A percentile compares a stretch with the other conserved stretches of the same genome.
These are phyloP conservation scores for Liolophura sinensis DNA, from an alignment of 1,140 invertebrate species.

Conservation along the genomic window DNA sequence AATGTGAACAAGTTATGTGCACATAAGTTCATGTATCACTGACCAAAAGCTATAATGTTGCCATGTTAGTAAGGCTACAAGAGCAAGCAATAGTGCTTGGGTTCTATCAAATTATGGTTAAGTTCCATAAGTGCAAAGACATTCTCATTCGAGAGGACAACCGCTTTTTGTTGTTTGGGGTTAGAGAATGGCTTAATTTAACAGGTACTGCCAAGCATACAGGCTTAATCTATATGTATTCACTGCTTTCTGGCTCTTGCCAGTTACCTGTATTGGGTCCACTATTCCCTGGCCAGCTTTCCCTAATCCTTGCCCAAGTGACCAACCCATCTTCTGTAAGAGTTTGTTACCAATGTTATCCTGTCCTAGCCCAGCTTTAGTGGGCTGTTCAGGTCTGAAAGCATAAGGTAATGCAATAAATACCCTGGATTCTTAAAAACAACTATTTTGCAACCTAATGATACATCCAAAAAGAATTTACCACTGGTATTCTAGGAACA, in stretches of 20 bases:
- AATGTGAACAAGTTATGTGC: background rate
- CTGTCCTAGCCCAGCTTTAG: conserved; percentile 72
- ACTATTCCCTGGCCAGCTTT: conserved; percentile 91
- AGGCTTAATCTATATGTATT: background rate
- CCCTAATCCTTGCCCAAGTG: conserved; percentile 91
- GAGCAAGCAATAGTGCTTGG: background rate
- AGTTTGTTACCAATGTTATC: conserved; percentile 91
- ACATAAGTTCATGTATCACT: background rate
- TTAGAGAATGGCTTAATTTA: background rate
- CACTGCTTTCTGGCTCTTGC: background rate
- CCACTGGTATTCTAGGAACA: no score
- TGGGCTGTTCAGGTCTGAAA: conserved; percentile 51
- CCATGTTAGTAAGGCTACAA: background rate
- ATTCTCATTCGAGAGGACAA: background rate
- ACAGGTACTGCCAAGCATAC: background rate
- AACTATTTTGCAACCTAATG: background rate
- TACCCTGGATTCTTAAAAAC: background rate
- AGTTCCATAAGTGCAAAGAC: no score
- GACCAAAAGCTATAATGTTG: background rate
- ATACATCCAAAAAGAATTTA: no score
- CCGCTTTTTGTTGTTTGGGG: background rate
- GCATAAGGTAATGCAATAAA: background rate
- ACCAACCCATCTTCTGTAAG: conserved; percentile 99
- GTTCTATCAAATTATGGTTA: background rate
- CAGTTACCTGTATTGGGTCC: conserved; percentile 80